Percentiles rank a stretch among this genome's conserved stretches.
phyloP scores from a whole-genome alignment of 92 coral and sea anemone species.

The Zoanthus sansibaricus region DNA sequence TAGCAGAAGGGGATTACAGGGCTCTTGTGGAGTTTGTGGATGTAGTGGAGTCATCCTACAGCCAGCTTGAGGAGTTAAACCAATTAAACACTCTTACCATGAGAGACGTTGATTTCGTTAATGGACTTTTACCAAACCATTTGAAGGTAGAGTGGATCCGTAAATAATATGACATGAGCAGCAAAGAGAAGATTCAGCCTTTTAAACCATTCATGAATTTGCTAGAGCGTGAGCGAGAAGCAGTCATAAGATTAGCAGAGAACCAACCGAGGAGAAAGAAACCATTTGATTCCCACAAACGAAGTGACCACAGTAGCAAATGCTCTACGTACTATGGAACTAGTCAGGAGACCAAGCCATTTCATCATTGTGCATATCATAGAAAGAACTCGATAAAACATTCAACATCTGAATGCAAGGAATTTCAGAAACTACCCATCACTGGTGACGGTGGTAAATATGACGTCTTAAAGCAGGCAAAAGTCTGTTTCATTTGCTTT shows the following conservation, averaged over 20 bases:
- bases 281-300: background rate
- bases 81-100: too few relatives aligned
- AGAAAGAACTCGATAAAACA: constrained; percentile 68
- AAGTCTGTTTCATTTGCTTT: constrained; percentile 70
- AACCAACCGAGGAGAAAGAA: constrained; percentile 29
- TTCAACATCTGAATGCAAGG: constrained; percentile 67
- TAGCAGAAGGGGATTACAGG: constrained; percentile 57
- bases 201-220: too few relatives aligned
- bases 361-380: constrained; percentile 69
- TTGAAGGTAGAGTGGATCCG: too few relatives aligned
- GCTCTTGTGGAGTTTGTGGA: constrained; percentile 63
- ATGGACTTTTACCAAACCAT: too few relatives aligned
- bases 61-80: constrained; percentile 40
- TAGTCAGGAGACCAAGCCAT: constrained; percentile 31
- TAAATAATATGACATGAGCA: too few relatives aligned
- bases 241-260: constrained; percentile 70
- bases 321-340: constrained; percentile 34
- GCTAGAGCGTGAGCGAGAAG: constrained; percentile 48
- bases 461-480: constrained; percentile 70
- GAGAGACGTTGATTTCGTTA: too few relatives aligned
- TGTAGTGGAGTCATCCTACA: constrained; percentile 68
- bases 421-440: constrained; percentile 62
- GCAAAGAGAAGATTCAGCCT: too few relatives aligned
- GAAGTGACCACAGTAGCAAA: background rate
- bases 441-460: constrained; percentile 53